phyloP scores from a whole-genome alignment of 2,797 vertebrate genomes.

The Yasuhikotakia modesta region DNA sequence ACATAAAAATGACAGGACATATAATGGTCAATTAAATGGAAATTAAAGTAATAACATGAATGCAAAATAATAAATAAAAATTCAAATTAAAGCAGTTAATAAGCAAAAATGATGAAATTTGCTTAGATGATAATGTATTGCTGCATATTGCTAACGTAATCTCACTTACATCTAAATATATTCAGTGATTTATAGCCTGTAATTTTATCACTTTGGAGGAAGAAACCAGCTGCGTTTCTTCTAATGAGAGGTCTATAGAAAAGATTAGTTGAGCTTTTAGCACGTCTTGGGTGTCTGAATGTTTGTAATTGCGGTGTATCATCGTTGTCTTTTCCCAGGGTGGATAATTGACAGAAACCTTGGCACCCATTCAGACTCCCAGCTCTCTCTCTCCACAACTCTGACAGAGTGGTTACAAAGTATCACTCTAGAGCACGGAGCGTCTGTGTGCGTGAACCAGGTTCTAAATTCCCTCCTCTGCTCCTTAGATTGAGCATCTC shows the following conservation, averaged over 20 bases:
- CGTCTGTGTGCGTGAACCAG: background rate
- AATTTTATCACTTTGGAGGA: background rate
- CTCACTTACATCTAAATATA: background rate
- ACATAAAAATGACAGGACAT: background rate
- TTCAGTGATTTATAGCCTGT: background rate
- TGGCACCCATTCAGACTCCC: slow-evolving; percentile 22
- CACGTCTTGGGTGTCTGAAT: slow-evolving; percentile 13
- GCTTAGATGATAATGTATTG: background rate
- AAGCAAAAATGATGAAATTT: background rate
- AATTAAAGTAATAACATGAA: background rate
- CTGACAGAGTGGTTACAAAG: slow-evolving; percentile 17
- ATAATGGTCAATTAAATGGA: background rate
- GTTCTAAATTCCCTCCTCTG: slow-evolving; percentile 27
- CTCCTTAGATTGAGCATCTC: background rate
- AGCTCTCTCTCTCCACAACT: slow-evolving; percentile 14
- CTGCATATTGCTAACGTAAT: background rate
- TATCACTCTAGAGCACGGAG: slow-evolving; percentile 17
- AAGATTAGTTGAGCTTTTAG: slow-evolving; percentile 17
- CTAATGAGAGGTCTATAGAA: slow-evolving; percentile 15
- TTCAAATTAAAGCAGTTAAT: background rate
- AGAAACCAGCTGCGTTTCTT: background rate
- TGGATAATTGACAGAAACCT: slow-evolving; percentile 31
- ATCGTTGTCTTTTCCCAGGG: slow-evolving; percentile 31
- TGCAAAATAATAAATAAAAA: background rate
- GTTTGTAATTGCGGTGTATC: slow-evolving; percentile 33